These are phyloP conservation scores for Aplodontia rufa DNA, from an alignment of 2,113 vertebrate species.

Conservation along the genomic window DNA sequence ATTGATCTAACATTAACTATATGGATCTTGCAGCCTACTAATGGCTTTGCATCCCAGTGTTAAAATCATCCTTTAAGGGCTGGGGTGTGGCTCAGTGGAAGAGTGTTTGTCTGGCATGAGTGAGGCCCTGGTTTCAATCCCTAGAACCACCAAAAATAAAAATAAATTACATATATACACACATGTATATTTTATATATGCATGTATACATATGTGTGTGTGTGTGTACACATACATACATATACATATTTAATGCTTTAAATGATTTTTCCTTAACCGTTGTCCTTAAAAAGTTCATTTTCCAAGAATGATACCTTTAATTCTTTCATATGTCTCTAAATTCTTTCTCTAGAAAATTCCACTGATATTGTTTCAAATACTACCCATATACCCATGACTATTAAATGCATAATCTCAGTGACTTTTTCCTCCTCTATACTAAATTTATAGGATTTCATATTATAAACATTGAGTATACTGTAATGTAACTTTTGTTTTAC, in stretches of 20 bases:
- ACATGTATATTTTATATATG: too few relatives aligned
- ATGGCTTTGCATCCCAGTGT: background rate
- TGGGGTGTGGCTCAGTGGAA: background rate
- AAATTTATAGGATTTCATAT: background rate
- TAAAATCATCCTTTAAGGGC: background rate
- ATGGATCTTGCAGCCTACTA: background rate
- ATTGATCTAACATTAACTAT: background rate
- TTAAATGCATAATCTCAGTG: background rate
- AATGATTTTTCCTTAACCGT: background rate
- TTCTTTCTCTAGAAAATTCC: background rate
- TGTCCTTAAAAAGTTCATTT: background rate
- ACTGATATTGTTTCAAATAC: background rate
- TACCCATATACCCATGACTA: background rate
- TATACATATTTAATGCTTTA: background rate
- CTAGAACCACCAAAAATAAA: background rate
- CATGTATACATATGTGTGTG: too few relatives aligned
- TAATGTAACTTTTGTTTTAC: background rate
- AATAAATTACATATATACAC: too few relatives aligned
- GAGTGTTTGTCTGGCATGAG: background rate
- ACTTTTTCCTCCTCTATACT: background rate
- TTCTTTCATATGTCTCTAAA: background rate
- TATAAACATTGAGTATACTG: background rate
- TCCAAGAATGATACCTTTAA: background rate
- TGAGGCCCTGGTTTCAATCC: background rate
- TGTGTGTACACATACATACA: too few relatives aligned